These are phyloP conservation scores for Dromiciops gliroides DNA, from an alignment of 2,113 vertebrate genomes.

Conservation along the genomic window DNA sequence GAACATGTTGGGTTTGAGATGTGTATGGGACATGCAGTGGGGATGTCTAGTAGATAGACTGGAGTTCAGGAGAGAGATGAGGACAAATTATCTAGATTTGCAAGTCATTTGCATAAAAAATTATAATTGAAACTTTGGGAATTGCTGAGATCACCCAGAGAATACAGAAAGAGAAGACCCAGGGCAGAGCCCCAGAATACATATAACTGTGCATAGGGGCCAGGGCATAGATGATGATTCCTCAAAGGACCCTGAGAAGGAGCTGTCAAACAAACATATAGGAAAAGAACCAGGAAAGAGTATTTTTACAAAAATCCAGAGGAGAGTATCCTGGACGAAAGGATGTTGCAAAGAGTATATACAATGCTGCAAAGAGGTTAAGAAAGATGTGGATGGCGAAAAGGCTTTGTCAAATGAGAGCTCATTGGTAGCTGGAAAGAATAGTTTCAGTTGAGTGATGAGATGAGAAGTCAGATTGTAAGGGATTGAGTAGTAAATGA, in stretches of 20 bases:
- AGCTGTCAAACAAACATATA: background rate
- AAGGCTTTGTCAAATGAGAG: background rate
- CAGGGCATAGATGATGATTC: background rate
- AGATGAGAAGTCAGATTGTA: background rate
- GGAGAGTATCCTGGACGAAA: background rate
- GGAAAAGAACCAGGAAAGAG: background rate
- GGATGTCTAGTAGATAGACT: background rate
- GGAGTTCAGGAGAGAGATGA: background rate
- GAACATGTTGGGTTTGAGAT: background rate
- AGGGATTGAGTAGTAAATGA: background rate
- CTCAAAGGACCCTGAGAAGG: background rate
- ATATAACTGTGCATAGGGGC: background rate
- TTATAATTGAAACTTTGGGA: background rate
- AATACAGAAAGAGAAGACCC: background rate
- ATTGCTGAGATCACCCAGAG: background rate
- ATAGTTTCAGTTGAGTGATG: background rate
- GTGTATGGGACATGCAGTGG: background rate
- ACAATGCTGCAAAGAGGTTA: background rate
- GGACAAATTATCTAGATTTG: background rate
- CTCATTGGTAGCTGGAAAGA: background rate
- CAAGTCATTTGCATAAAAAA: background rate
- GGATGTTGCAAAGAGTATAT: background rate
- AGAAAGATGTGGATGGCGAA: background rate
- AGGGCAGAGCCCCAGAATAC: background rate
- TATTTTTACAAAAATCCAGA: background rate